phyloP scores from a whole-genome alignment of 64 coral and sea anemone species.

The Porites lutea region DNA sequence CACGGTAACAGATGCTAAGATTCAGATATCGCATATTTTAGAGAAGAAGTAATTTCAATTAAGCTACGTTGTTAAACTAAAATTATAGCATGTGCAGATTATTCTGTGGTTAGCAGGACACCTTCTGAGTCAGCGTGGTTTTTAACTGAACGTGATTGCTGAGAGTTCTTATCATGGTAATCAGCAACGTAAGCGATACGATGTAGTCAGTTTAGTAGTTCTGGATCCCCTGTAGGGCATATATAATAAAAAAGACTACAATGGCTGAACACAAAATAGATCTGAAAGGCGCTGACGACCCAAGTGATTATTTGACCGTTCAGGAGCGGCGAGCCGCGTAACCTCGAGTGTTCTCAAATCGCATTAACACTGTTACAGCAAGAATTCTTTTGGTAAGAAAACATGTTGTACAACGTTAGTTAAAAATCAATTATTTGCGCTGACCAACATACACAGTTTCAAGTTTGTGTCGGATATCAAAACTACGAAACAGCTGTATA shows the following conservation, averaged over 20 bases:
- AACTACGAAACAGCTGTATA: no score
- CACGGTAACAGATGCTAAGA: not conserved
- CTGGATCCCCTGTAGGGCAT: not conserved
- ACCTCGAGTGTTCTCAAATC: no score
- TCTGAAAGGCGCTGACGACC: not conserved
- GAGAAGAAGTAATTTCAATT: no score
- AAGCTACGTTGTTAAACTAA: not conserved
- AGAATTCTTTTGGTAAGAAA: not conserved
- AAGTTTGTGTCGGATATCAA: no score
- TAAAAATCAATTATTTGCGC: no score
- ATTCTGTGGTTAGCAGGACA: no score
- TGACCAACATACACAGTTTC: no score
- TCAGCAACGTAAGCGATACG: not conserved
- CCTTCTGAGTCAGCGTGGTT: no score
- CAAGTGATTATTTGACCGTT: no score
- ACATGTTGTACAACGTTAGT: no score
- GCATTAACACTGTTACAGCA: not conserved
- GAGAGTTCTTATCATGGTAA: not conserved
- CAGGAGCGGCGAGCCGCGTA: no score
- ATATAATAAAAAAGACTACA: not conserved
- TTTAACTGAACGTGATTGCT: not conserved
- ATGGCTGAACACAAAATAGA: not conserved
- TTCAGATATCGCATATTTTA: not conserved
- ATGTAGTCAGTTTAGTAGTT: not conserved
- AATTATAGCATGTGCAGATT: no score